Base-by-base conservation (phyloP, 2,797 vertebrate genomes). In the Chelon labrosus region DNA sequence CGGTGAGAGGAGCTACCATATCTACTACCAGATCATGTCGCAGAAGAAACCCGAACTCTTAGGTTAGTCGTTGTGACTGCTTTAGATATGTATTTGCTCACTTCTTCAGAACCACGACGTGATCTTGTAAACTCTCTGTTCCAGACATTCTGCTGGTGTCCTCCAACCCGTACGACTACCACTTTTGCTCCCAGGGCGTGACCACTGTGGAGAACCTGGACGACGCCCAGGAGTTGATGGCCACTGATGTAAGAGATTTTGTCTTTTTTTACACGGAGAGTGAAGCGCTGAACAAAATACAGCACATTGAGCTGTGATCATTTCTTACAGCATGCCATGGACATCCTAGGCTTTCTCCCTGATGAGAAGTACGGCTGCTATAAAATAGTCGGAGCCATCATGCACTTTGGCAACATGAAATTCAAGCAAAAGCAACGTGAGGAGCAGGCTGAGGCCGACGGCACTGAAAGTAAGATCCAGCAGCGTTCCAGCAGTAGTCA, bases 401-500 rank as follows among this genome's bases (percentile, higher is more conserved):
- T 98, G 95, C 97, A 98, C 88, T 98, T 98, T 0, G 97, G 97
- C 74, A 99, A 98, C 93, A 98, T 98, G 97, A 98, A 97, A 78
- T 98, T 98, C 94, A 98, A 98, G 90, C 97, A 96, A 58, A 99
- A 96, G 88, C 96, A 95, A 86, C 92, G 97, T 0, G 97, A 98
- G 60, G 97, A 99, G 88, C 97, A 98, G 91, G 97, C 96, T 0
- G 97, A 98, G 88, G 85, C 96, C 0, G 96, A 97, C 0, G 96
- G 96, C 96, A 98, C 97, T 73, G 97, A 98, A 93, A 97, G 97
- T 98, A 90, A 94, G 95, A 70, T 16, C 16, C 12, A 7, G 12
- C 0, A 1, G 11, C 2, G 25, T 27, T 27, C 25, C 1, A 4
- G 54, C 38, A 42, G 62, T 13, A 7, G 19, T 2, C 11, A 77